A percentile compares a stretch with the other conserved stretches of the same genome.
Conservation (phyloP, 2,113 vertebrate species). For the Alces alces region DNA sequence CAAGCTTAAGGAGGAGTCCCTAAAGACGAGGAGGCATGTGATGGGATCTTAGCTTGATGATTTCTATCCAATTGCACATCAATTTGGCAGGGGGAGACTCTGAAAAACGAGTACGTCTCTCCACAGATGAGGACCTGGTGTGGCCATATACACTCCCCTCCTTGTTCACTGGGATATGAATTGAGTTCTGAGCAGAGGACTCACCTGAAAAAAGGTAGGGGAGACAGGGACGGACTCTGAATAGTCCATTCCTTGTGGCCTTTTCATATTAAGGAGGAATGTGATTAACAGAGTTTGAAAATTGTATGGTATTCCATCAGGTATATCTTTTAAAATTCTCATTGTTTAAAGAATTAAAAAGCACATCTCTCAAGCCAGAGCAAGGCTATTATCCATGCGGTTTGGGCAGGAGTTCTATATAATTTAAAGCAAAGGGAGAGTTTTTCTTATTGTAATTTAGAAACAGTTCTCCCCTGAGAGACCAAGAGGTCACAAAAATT, state of each 20-base stretch:
- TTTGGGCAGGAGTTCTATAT: not conserved
- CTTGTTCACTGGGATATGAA: no score
- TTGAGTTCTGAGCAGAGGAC: not conserved
- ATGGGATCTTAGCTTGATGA: not conserved
- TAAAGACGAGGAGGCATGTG: not conserved
- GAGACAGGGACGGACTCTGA: not conserved
- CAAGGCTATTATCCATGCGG: not conserved
- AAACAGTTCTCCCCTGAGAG: not conserved
- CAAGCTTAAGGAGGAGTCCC: not conserved
- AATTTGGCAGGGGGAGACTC: not conserved
- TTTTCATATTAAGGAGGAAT: not conserved
- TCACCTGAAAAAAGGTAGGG: not conserved
- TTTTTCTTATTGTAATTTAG: constrained; percentile 18
- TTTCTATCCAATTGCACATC: not conserved
- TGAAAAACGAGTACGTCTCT: not conserved
- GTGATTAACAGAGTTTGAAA: not conserved
- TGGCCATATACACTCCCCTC: not conserved
- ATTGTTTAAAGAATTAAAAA: not conserved
- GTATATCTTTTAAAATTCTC: not conserved
- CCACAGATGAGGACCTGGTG: not conserved
- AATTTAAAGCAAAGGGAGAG: constrained; percentile 9
- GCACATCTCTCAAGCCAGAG: not conserved
- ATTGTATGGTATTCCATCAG: not conserved
- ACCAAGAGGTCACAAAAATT: not conserved
- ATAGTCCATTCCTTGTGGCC: not conserved